phyloP scores from a whole-genome alignment of 2,113 vertebrate species.

The Thermophis baileyi region DNA sequence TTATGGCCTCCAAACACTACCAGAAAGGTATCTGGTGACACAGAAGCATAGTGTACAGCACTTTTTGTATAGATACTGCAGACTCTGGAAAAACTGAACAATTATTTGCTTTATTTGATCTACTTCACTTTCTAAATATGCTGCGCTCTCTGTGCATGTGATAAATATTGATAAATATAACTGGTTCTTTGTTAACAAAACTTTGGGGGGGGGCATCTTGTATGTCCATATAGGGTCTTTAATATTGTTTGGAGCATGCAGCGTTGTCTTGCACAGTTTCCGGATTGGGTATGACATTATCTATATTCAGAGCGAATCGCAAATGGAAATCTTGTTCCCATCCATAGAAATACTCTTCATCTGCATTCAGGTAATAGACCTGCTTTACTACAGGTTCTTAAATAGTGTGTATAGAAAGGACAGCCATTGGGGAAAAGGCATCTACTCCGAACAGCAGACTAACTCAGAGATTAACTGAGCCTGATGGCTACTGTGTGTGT shows the following conservation, averaged over 20 bases:
- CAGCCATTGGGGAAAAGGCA: background rate
- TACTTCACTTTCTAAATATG: background rate
- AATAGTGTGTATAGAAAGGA: background rate
- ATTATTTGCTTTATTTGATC: background rate
- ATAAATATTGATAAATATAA: background rate
- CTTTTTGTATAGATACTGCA: background rate
- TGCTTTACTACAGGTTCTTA: background rate
- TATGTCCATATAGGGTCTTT: constrained; percentile 77
- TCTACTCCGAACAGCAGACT: background rate
- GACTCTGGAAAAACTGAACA: background rate
- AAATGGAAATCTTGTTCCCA: constrained; percentile 67
- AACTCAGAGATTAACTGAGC: background rate
- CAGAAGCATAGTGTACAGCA: background rate
- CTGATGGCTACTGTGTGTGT: background rate
- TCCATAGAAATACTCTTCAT: constrained; percentile 78
- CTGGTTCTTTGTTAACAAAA: background rate
- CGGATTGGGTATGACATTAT: constrained; percentile 71
- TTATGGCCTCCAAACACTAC: background rate
- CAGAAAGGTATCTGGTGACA: background rate
- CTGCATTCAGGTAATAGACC: constrained; percentile 72
- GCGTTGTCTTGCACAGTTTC: constrained; percentile 76
- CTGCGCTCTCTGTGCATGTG: background rate
- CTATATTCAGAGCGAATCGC: constrained; percentile 68
- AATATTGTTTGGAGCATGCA: constrained; percentile 77
- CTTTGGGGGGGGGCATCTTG: rapidly evolving